Percentiles rank a stretch among this genome's conserved stretches.
phyloP scores from a whole-genome alignment of 2,113 vertebrate species.

The Ctenodactylus gundi region DNA sequence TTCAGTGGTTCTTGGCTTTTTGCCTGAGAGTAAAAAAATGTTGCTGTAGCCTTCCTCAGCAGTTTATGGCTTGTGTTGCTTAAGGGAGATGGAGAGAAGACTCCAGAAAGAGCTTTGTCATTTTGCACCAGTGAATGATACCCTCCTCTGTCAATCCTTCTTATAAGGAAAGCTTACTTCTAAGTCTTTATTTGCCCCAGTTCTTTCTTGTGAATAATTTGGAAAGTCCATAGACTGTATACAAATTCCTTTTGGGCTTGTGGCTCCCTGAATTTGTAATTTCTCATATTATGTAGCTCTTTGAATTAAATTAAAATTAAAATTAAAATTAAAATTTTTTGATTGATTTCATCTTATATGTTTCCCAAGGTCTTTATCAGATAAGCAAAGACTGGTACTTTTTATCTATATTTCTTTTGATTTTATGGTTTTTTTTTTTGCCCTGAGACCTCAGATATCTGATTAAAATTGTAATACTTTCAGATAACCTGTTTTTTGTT shows the following conservation, averaged over 20 bases:
- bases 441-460: neutral
- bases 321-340: neutral
- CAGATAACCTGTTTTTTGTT: neutral
- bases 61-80: neutral
- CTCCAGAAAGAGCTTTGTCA: neutral
- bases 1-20: neutral
- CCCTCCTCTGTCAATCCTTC: neutral
- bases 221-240: neutral
- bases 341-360: neutral
- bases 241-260: neutral
- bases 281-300: neutral
- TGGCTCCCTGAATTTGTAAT: neutral
- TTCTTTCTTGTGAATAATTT: neutral
- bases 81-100: neutral
- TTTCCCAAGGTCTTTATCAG: neutral
- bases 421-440: neutral
- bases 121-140: neutral
- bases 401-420: neutral
- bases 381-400: neutral
- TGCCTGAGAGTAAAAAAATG: neutral
- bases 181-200: neutral
- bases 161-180: neutral
- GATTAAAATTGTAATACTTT: neutral
- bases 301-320: no score
- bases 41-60: neutral